Conservation (phyloP, 2,888 invertebrate species). For the Tinea semifulvella region DNA sequence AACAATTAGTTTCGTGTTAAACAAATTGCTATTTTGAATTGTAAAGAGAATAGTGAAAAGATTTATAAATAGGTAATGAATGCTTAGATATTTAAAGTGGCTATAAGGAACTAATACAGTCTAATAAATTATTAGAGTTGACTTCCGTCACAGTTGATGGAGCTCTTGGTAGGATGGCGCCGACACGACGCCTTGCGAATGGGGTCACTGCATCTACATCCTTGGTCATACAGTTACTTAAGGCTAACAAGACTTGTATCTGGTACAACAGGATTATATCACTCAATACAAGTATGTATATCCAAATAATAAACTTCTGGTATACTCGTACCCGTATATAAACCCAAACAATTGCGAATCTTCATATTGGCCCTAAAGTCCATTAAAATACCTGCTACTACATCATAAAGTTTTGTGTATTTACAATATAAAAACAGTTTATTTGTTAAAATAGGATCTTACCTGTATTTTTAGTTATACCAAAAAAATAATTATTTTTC, state of each 20-base stretch:
- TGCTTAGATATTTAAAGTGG: neutral
- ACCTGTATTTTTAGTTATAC: no score
- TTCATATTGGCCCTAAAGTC: no score
- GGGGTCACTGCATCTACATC: constrained; percentile 14
- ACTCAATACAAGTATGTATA: neutral
- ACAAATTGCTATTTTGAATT: neutral
- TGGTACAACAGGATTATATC: constrained; percentile 3
- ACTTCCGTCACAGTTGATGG: constrained; percentile 11
- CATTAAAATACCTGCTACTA: no score
- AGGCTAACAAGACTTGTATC: constrained; percentile 2
- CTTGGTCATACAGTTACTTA: constrained; percentile 11
- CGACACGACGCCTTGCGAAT: constrained; percentile 2
- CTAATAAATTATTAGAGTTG: constrained; percentile 6
- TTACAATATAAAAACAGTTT: no score
- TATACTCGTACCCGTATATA: no score
- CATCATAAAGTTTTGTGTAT: no score
- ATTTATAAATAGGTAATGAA: neutral
- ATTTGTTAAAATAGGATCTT: no score
- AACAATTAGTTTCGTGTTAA: neutral
- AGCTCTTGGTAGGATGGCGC: constrained; percentile 11
- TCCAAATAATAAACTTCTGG: no score
- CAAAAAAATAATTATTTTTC: no score
- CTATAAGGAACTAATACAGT: constrained; percentile 5
- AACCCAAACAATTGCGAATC: no score
- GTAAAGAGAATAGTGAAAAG: neutral